Conservation (phyloP, 92 coral and sea anemone species). For the Pocillopora grandis region DNA sequence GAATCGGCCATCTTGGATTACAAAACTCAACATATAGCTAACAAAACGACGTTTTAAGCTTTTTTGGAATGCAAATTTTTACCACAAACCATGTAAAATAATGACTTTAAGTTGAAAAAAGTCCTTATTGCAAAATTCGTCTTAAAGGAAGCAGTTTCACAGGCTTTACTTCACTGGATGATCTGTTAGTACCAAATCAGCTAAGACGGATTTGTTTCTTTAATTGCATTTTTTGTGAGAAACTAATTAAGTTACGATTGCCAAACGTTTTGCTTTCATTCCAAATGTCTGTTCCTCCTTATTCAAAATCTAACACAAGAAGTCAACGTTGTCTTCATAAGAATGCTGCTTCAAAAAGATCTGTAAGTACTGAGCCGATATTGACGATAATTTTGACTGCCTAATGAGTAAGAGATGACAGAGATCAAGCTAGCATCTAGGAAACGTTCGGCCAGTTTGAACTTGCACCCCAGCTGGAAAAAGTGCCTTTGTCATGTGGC, state of each 20-base stretch:
- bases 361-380: background rate
- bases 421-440: conserved; percentile 18
- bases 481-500: conserved; percentile 43
- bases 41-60: no score
- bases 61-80: no score
- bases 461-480: background rate
- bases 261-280: no score
- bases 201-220: background rate
- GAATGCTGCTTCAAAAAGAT: conserved; percentile 16
- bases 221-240: background rate
- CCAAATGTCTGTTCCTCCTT: conserved; percentile 1
- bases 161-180: conserved; percentile 31
- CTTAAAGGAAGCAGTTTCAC: conserved; percentile 37
- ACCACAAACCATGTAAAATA: no score
- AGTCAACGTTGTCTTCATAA: conserved; percentile 18
- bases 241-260: background rate
- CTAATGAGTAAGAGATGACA: no score
- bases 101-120: no score
- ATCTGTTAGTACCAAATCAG: conserved; percentile 20
- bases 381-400: no score
- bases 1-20: conserved; percentile 16
- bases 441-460: background rate
- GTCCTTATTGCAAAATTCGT: conserved; percentile 28
- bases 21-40: no score
- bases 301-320: conserved; percentile 6